Percentiles rank a stretch among this genome's conserved stretches.
Evolutionary conservation across 2,797 vertebrate genomes (phyloP).

Genomic region (Enteromius viviparus): DNA sequence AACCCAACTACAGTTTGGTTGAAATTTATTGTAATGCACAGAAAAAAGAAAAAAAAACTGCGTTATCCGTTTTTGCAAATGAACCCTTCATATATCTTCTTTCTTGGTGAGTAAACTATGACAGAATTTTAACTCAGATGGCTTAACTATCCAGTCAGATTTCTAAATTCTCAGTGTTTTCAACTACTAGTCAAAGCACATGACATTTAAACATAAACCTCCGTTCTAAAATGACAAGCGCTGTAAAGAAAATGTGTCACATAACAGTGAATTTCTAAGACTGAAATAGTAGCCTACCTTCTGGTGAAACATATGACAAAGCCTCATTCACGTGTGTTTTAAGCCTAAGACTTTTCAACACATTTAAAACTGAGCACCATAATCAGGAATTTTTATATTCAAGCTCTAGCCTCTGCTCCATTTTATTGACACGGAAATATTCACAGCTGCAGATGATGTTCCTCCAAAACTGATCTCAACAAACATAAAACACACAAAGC

Average conservation of each 20-base stretch:
- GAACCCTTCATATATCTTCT: too few relatives aligned
- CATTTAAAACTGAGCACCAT: background rate
- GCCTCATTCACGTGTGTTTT: background rate
- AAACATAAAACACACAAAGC: conserved; percentile 21
- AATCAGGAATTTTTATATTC: background rate
- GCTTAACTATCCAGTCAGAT: background rate
- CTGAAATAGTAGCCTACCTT: background rate
- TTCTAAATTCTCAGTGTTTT: background rate
- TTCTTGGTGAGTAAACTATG: too few relatives aligned
- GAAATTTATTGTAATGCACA: too few relatives aligned
- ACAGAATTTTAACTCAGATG: background rate
- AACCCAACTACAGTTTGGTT: too few relatives aligned
- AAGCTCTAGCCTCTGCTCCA: background rate
- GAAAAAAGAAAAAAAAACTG: too few relatives aligned
- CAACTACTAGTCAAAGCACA: background rate
- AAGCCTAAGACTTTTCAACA: background rate
- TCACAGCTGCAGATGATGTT: conserved; percentile 23
- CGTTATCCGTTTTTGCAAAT: too few relatives aligned
- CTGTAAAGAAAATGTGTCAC: background rate
- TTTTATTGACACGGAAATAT: background rate
- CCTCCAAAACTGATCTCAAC: background rate
- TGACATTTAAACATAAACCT: background rate
- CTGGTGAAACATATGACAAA: background rate
- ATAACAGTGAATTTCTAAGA: background rate
- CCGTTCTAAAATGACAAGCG: background rate